Conservation (phyloP, 2,888 invertebrate species). For the Macaria notata region DNA sequence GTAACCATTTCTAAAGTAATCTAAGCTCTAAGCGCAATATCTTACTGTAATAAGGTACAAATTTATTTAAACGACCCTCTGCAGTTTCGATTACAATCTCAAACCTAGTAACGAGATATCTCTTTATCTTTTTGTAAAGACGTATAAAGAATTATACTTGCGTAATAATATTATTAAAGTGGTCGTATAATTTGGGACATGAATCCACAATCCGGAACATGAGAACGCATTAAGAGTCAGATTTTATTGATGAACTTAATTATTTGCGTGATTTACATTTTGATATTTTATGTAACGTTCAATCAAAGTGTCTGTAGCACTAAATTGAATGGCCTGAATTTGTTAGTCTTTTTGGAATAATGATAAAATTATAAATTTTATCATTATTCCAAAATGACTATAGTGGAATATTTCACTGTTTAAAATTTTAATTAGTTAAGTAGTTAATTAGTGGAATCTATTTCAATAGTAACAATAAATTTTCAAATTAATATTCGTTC, state of each 20-base stretch:
- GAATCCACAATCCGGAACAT: slow-evolving; percentile 20
- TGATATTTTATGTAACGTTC: not conserved
- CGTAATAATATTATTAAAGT: slow-evolving; percentile 8
- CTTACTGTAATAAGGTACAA: slow-evolving; percentile 1
- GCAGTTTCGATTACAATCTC: slow-evolving; percentile 15
- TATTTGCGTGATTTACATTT: slow-evolving; percentile 21
- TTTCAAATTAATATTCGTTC: too few relatives aligned
- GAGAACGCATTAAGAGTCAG: slow-evolving; percentile 14
- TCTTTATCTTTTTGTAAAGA: slow-evolving; percentile 1
- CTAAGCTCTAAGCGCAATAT: too few relatives aligned
- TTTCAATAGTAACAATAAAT: too few relatives aligned
- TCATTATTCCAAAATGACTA: too few relatives aligned
- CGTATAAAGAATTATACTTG: slow-evolving; percentile 11
- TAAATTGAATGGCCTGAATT: not conserved
- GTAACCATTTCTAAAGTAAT: too few relatives aligned
- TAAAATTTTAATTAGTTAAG: too few relatives aligned
- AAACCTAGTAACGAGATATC: slow-evolving; percentile 14
- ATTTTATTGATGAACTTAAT: slow-evolving; percentile 26
- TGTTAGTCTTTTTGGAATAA: not conserved
- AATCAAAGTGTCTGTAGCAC: not conserved
- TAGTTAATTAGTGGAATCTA: too few relatives aligned
- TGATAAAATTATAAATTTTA: too few relatives aligned
- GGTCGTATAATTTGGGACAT: slow-evolving; percentile 11
- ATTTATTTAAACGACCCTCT: slow-evolving; percentile 6
- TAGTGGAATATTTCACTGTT: too few relatives aligned